Evolutionary conservation across 2,113 vertebrate species (phyloP), one percentile per base, ranked within the genome.

Genomic region (Daboia siamensis): DNA sequence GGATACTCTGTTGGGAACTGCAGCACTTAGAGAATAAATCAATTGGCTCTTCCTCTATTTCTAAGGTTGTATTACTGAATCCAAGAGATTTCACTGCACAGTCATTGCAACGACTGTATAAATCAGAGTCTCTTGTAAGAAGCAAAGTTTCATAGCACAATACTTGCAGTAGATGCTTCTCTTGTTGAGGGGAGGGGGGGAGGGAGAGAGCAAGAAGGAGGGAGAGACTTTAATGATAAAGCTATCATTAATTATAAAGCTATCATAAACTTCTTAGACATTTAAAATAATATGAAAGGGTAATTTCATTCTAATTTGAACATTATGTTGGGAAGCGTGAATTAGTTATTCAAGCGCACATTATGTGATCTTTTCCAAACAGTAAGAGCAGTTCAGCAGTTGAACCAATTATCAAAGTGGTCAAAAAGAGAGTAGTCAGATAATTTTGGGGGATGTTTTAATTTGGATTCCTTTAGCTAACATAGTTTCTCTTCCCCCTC

Each of bases 1-100:
- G 80, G 87, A 93, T 91, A 80, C 92, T 57, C 92, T 91, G 20
- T 29, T 90, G 92, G 93, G 91, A 93, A 85, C 64, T 44, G 69
- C 33, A 74, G 74, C 52, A 90, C 87, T 89, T 91, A 86, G 74
- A 56, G 89, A 88, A 92, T 90, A 80, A 88, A 92, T 92, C 55
- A 21, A 80, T 89, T 13, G 3, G 1, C 69, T 91, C 33, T 44
- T 90, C 46, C 59, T 55, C 85, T 90, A 51, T 84, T 33, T 54
- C n/a, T 39, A 55, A 86, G 26, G 0, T 13, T 86, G 44, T 56
- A 15, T 90, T 69, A 39, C 33, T 87, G 46, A 90, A 74, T n/a
- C 44, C 54, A 52, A 33, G n/a, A 91, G n/a, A 59, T 59, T 90
- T 90, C 56, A 90, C 85, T 90, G 85, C 59, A 26, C 20, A 29